Evolutionary conservation across 2,113 vertebrate species (phyloP).

Genomic region (Helogale parvula): DNA sequence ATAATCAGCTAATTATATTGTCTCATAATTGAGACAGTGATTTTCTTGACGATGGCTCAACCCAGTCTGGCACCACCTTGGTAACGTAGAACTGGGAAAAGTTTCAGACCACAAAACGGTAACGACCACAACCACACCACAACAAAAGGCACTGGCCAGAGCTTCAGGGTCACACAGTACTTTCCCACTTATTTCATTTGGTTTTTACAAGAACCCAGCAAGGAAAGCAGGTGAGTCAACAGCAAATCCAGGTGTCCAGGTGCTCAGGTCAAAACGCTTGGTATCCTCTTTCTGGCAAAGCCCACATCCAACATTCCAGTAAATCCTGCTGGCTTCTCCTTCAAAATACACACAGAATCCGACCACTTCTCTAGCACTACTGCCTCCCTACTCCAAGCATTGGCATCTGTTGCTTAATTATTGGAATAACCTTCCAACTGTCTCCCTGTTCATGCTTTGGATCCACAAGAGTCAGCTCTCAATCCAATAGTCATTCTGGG

Average conservation of each 20-base stretch:
- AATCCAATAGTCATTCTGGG: background rate
- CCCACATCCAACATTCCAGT: background rate
- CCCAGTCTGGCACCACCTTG: background rate
- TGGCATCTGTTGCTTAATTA: background rate
- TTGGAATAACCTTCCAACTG: background rate
- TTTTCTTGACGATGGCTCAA: conserved; percentile 59
- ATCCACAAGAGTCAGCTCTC: background rate
- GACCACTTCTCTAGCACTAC: background rate
- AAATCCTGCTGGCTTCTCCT: background rate
- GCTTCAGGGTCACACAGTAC: background rate
- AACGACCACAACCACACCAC: background rate
- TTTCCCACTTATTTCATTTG: background rate
- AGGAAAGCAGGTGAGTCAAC: background rate
- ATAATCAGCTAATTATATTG: conserved; percentile 60
- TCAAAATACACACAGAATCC: background rate
- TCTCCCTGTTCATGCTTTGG: background rate
- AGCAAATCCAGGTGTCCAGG: background rate
- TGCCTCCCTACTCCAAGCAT: background rate
- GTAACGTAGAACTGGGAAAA: background rate
- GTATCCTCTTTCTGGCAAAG: background rate
- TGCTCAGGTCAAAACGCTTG: background rate
- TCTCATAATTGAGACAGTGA: conserved; percentile 41
- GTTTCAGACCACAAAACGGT: conserved; percentile 1
- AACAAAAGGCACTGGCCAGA: background rate
- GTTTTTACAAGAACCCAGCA: background rate